Evolutionary conservation across 2,888 invertebrate species (phyloP), one percentile per base, ranked within the genome.

Genomic region (Mantis religiosa): DNA sequence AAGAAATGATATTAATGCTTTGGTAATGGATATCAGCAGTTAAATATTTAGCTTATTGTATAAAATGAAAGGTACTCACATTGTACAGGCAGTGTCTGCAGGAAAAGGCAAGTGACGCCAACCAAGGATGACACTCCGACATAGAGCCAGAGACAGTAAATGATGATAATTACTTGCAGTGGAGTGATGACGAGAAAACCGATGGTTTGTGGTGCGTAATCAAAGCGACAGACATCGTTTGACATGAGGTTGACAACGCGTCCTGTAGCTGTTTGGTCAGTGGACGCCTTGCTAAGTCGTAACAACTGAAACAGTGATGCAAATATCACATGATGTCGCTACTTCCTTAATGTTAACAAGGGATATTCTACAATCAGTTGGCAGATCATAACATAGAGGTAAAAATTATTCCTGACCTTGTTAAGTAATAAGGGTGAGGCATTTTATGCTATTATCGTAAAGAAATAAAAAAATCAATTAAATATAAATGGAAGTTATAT

Each of bases 241-340:
- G 95, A 94, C 91, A 95, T 92, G 27, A 95, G 92, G 91, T 95
- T 95, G 82, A 95, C 94, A 91, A 95, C 93, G 90, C 95, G 94
- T 0, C 95, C 95, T 90, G 97, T 96, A 2, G 97, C 97, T 0
- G 98, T 98, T 92, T 97, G 96, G 7, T 97, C 97, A 87, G 98
- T 94, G 0, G 98, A 97, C 8, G 96, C 96, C 93, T 97, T 97
- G 89, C 97, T 97, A 90, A 98, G 93, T 71, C 95, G 95, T 84
- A 98, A 93, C 1, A 97, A 94, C 97, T 97, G 93, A n/a, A 27
- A 30, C 54, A 71, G 41, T 41, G 12, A 41, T 41, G 9, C 41
- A 12, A 9, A 9, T 6, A 41, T 34, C 8, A 4, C 30, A 30
- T 34, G 34, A 34, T 34, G 7, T 7, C 3, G 34, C 34, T 7